Conservation (phyloP, 2,888 invertebrate genomes). For the Prenolepis imparis region DNA sequence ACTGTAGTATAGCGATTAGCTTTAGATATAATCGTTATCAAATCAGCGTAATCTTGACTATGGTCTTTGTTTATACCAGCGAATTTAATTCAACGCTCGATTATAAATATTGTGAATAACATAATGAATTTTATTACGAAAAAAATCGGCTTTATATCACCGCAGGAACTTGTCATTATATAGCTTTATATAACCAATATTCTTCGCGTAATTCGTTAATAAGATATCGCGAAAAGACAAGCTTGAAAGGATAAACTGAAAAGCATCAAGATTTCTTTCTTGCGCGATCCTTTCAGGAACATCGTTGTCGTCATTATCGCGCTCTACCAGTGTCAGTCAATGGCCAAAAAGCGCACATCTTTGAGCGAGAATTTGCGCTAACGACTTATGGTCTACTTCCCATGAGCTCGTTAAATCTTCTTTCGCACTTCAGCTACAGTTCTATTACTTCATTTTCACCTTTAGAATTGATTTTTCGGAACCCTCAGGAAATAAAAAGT, state of each 20-base stretch:
- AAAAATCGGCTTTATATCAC: neutral
- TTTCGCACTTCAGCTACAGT: neutral
- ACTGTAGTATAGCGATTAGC: neutral
- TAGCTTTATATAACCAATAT: neutral
- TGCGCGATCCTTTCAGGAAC: neutral
- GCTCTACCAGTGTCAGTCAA: constrained; percentile 7
- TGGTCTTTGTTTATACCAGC: neutral
- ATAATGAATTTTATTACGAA: neutral
- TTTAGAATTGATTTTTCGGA: constrained; percentile 34
- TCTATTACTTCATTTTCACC: constrained; percentile 16
- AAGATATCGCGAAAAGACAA: constrained; percentile 1
- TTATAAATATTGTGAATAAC: neutral
- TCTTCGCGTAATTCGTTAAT: neutral
- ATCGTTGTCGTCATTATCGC: constrained; percentile 1
- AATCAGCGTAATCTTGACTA: neutral
- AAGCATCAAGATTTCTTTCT: constrained; percentile 18
- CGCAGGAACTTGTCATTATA: neutral
- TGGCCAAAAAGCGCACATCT: constrained; percentile 29
- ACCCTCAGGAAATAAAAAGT: constrained; percentile 9
- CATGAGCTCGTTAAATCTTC: constrained; percentile 36
- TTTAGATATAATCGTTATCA: neutral
- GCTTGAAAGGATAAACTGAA: constrained; percentile 27
- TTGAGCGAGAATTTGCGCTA: constrained; percentile 21
- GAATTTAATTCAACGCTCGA: neutral
- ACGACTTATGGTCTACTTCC: constrained; percentile 38